Percentiles rank a stretch among this genome's conserved stretches.
phyloP scores from a whole-genome alignment of 2,113 vertebrate species.

The Tiliqua scincoides region DNA sequence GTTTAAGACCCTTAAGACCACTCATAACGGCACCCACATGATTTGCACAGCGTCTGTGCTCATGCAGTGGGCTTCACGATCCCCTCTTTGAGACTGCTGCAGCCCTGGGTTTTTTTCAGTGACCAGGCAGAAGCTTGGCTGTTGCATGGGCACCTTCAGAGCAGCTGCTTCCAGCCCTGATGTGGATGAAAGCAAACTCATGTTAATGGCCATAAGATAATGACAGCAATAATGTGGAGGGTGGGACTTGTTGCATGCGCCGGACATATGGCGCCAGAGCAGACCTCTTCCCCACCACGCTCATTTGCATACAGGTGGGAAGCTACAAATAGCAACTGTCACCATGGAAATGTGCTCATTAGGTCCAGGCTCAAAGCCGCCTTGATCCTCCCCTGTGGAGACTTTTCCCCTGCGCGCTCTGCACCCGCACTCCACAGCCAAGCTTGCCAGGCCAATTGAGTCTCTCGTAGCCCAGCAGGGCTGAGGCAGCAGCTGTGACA shows the following conservation, averaged over 20 bases:
- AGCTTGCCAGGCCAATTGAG: no score
- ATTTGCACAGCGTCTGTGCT: no score
- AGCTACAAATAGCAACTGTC: conserved; percentile 34
- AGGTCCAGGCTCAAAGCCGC: accelerated
- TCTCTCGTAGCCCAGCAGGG: background rate
- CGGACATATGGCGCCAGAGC: background rate
- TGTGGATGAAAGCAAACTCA: no score
- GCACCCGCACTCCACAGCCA: background rate
- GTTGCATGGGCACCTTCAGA: no score
- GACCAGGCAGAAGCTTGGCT: no score
- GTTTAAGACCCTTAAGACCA: no score
- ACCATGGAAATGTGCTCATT: conserved; percentile 43
- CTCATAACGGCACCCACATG: no score
- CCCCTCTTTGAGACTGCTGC: no score
- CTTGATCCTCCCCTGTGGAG: background rate
- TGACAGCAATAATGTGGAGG: background rate
- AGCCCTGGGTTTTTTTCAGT: no score
- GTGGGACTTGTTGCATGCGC: background rate
- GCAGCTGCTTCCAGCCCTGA: no score
- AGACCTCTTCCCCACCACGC: background rate
- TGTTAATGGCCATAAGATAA: no score
- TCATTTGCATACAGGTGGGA: conserved; percentile 93
- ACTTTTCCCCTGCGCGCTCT: background rate
- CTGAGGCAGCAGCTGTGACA: background rate
- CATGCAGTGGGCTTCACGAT: no score